Conservation (phyloP, 2,797 vertebrate species). For the Adelosebastes latens region DNA sequence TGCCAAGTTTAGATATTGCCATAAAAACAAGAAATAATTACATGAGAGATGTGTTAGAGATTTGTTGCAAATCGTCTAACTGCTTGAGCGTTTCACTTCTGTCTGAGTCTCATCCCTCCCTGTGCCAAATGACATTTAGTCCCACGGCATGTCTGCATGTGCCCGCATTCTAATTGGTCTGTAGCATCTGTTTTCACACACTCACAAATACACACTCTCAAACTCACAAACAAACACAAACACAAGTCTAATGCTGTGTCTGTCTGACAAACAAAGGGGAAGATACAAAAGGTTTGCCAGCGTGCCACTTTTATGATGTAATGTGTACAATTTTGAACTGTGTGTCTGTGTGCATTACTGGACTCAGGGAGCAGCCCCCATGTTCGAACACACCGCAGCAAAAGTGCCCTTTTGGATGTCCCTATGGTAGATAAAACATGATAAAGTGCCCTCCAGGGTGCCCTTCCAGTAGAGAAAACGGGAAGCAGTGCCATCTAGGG, state of each 20-base stretch:
- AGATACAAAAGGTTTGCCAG: background rate
- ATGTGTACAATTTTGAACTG: background rate
- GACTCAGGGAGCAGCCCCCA: background rate
- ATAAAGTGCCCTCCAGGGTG: background rate
- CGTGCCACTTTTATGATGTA: background rate
- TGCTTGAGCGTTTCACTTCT: background rate
- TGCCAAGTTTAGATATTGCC: background rate
- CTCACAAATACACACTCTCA: background rate
- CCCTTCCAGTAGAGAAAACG: too few relatives aligned
- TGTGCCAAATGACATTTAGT: background rate
- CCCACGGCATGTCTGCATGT: background rate
- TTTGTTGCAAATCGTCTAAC: background rate
- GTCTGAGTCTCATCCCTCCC: background rate
- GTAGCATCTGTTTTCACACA: constrained; percentile 7
- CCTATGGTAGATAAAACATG: background rate
- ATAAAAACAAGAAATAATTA: background rate
- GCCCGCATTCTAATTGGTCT: constrained; percentile 7
- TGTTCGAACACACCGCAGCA: background rate
- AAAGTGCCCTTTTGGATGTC: background rate
- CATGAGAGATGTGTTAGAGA: background rate
- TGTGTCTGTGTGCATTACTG: background rate
- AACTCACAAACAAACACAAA: background rate
- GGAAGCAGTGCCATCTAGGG: too few relatives aligned
- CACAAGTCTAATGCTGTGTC: background rate
- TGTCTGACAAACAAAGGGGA: background rate